Evolutionary conservation across 2,888 invertebrate species (phyloP), one percentile per base, ranked within the genome.

Genomic region (Hemithea aestivaria): DNA sequence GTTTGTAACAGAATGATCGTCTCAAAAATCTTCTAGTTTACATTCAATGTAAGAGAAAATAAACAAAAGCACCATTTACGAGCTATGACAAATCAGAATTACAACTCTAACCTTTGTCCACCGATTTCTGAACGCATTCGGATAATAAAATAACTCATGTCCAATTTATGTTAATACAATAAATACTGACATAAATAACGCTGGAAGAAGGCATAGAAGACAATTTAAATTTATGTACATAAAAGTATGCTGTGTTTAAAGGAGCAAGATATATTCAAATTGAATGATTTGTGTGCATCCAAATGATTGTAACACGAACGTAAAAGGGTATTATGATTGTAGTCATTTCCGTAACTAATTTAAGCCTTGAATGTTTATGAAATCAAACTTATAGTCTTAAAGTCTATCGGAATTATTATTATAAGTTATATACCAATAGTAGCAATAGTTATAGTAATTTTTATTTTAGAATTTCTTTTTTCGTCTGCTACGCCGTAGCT

Each of bases 81-180:
- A 81, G 73, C 78, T 77, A 81, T 77, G 82, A 83, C 82, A 78
- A 83, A 79, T 80, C 76, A 67, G 73, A 81, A 73, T 76, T 73
- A 82, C 80, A 72, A 77, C 76, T 76, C 77, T 80, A 80, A 81
- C 73, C 80, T 79, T 78, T 79, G 75, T 78, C 72, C 77, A 67
- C 55, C 66, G 77, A 68, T 66, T 73, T 73, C 77, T 72, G 74
- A 66, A 62, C 66, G 78, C 79, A 77, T 77, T 83, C 69, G 62
- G 70, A 57, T 69, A 80, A 79, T 87, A 84, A 87, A 85, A 87
- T 87, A 85, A 87, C 79, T 85, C 85, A 85, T 69, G 85, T 81
- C 79, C 84, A 87, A 85, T 85, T 87, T 85, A 87, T 87, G 84
- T 85, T 87, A 85, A 84, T 87, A 83, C 78, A 79, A 85, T 87